Evolutionary conservation across 2,888 invertebrate genomes (phyloP).

Genomic region (Lasioglossum lativentre): DNA sequence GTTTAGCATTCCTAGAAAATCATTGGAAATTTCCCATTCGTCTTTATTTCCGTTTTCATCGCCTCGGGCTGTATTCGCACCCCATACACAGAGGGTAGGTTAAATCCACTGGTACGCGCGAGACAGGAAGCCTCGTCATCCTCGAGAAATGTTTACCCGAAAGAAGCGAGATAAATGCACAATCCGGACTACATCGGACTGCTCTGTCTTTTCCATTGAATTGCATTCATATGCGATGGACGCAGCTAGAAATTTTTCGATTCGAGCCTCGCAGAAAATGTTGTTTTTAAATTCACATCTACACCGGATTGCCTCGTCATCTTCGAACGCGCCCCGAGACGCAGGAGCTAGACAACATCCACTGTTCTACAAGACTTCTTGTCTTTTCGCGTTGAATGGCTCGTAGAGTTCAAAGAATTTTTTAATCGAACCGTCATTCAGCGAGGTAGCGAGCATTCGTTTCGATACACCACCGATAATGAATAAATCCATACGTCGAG

Average conservation of each 20-base stretch:
- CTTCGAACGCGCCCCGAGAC: neutral
- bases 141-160: neutral
- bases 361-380: neutral
- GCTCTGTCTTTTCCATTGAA: no score
- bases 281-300: neutral
- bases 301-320: neutral
- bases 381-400: neutral
- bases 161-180: neutral
- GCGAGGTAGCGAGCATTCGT: slow-evolving; percentile 5
- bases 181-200: no score
- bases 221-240: no score
- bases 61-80: no score
- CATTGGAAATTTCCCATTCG: no score
- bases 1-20: no score
- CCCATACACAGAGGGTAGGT: no score
- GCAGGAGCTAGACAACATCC: neutral
- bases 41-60: no score
- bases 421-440: neutral
- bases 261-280: neutral
- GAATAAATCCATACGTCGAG: slow-evolving; percentile 74
- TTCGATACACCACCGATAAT: slow-evolving; percentile 6
- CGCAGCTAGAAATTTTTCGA: neutral
- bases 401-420: neutral
- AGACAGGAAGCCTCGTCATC: neutral
- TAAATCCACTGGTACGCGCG: neutral